Conservation (phyloP, 2,797 vertebrate species). For the Salmo trutta region DNA sequence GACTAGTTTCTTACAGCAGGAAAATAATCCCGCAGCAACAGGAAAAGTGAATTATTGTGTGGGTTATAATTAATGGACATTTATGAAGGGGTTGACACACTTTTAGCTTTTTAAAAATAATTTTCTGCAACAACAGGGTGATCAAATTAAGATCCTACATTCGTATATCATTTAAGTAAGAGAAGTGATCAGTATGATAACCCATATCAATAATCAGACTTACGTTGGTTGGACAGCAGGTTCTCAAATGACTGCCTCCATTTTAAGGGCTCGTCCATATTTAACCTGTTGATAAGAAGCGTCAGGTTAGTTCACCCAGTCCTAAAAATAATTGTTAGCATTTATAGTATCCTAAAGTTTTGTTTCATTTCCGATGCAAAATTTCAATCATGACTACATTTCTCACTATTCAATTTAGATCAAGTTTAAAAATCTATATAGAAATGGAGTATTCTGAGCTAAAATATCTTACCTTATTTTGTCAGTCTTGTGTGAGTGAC, state of each 20-base stretch:
- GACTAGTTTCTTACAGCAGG: too few relatives aligned
- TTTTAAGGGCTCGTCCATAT: conserved; percentile 79
- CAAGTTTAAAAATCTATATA: neutral
- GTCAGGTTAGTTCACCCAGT: conserved; percentile 2
- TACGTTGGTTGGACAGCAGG: conserved; percentile 89
- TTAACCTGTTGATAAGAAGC: conserved; percentile 70
- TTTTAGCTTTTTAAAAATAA: too few relatives aligned
- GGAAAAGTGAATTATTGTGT: too few relatives aligned
- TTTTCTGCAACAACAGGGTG: too few relatives aligned
- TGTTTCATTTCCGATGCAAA: neutral
- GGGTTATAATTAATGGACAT: too few relatives aligned
- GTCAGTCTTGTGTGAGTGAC: conserved; percentile 1
- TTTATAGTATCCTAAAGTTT: neutral
- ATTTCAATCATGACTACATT: neutral
- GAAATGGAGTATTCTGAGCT: neutral
- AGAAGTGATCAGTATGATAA: neutral
- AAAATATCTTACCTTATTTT: neutral
- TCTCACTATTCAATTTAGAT: neutral
- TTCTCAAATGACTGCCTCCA: conserved; percentile 92
- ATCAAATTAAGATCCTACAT: too few relatives aligned
- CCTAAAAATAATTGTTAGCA: neutral
- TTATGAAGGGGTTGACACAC: too few relatives aligned
- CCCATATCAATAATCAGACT: conserved; percentile 58
- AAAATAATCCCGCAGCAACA: too few relatives aligned
- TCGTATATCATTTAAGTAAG: too few relatives aligned